phyloP scores from a whole-genome alignment of 2,797 vertebrate species.

The Rhadinocentrus ornatus region DNA sequence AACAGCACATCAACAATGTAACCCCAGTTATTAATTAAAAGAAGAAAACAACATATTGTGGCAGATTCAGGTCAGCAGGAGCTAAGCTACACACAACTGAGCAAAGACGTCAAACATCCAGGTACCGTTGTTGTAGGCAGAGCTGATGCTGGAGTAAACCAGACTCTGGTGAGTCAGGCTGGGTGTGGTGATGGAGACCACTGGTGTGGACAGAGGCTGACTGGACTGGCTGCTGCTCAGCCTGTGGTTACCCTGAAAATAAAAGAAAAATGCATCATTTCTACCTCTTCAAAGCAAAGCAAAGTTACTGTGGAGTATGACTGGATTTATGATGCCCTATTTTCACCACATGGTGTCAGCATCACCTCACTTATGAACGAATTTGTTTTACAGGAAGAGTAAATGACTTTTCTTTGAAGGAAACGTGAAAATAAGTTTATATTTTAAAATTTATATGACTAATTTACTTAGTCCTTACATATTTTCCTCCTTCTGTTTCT shows the following conservation, averaged over 20 bases:
- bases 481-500: constrained; percentile 8
- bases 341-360: constrained; percentile 63
- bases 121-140: constrained; percentile 91
- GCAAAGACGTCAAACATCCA: not conserved
- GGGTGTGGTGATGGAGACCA: constrained; percentile 93
- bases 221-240: constrained; percentile 88
- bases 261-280: not conserved
- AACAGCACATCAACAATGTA: too few relatives aligned
- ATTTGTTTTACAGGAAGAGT: not conserved
- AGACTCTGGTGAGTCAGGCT: constrained; percentile 90
- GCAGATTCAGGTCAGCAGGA: not conserved
- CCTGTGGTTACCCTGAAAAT: constrained; percentile 86
- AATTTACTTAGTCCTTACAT: not conserved
- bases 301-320: not conserved
- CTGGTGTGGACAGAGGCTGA: constrained; percentile 90
- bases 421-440: not conserved
- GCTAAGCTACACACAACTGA: not conserved
- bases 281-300: too few relatives aligned
- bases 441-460: not conserved
- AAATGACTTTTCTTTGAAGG: not conserved
- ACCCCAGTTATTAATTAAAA: too few relatives aligned
- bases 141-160: constrained; percentile 88
- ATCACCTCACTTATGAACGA: not conserved
- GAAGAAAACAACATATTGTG: not conserved
- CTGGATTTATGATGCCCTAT: constrained; percentile 1